Base-by-base conservation (phyloP, 2,797 vertebrate genomes). In the Micromesistius poutassou region DNA sequence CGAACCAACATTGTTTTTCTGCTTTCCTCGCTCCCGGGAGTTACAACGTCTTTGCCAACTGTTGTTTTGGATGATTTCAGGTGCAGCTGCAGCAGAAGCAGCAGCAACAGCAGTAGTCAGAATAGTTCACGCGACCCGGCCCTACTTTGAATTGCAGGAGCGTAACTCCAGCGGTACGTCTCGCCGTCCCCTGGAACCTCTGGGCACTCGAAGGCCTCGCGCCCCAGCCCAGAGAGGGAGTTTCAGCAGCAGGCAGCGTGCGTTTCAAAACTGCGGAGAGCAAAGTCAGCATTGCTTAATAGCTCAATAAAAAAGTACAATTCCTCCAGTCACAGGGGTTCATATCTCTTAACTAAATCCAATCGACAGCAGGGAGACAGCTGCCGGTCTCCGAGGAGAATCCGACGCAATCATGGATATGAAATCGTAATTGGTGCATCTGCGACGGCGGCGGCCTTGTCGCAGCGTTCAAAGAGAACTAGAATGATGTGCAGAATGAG, bases 401-500 rank as follows among this genome's bases (percentile, higher is more conserved):
- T 78, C 71, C 74, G 68, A 86, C 77, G 76, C 72, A 84, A 76
- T 83, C 78, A 78, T 55, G 76, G 77, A 80, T 81, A 75, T 76
- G 25, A 81, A 82, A 80, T 73, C 79, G 40, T 83, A 89, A 86
- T 79, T 84, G 85, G 80, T 77, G 74, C 75, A 72, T 84, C 72
- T 80, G 10, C 55, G 79, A 72, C 71, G 62, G 62, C 62, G 25
- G 0, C 62, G 1, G 2, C 28, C 62, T 66, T 25, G 8, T 8
- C n/a, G 62, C 22, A 1, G 62, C 10, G n/a, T 66, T 28, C 62
- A 66, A 66, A 66, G 25, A n/a, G 62, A 66, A 66, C 12, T 5
- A 62, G 22, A 16, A 62, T 25, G 55, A 62, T 5, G 55, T 1
- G 55, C 22, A 22, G 46, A 5, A 50, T 50, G 16, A 16, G 12